Evolutionary conservation across 2,888 invertebrate species (phyloP).

Genomic region (Coelopa pilipes): DNA sequence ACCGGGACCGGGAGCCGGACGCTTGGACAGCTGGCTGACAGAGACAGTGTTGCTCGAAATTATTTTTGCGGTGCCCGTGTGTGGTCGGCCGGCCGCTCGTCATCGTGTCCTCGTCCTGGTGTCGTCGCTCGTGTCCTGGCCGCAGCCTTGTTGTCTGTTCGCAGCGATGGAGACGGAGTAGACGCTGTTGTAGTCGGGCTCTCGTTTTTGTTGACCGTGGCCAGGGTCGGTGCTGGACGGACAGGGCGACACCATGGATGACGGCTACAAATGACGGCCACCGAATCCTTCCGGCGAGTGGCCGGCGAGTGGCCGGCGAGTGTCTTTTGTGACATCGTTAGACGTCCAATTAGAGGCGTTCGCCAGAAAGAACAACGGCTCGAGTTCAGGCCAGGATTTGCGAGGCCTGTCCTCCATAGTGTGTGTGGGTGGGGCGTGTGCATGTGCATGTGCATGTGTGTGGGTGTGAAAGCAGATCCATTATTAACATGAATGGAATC

Average conservation of each 20-base stretch:
- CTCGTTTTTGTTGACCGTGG: neutral
- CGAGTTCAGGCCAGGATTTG: too few relatives aligned
- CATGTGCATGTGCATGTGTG: too few relatives aligned
- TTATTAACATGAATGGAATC: too few relatives aligned
- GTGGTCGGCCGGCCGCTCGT: neutral
- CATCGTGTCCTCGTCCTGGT: neutral
- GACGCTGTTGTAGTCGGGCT: neutral
- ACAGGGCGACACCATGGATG: too few relatives aligned
- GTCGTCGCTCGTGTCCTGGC: neutral
- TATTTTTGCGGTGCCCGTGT: conserved; percentile 2
- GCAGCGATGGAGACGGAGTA: neutral
- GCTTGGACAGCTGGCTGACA: conserved; percentile 25
- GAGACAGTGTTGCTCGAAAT: conserved; percentile 19
- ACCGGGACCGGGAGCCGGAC: neutral
- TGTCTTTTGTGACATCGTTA: neutral
- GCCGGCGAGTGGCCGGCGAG: too few relatives aligned
- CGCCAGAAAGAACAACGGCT: neutral
- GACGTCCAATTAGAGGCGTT: conserved; percentile 7
- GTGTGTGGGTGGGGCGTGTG: too few relatives aligned
- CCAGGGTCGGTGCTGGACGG: too few relatives aligned
- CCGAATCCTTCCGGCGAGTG: too few relatives aligned
- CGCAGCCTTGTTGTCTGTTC: neutral
- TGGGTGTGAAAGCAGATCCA: too few relatives aligned
- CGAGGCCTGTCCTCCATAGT: too few relatives aligned
- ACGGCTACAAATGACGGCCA: too few relatives aligned